A percentile compares a stretch with the other conserved stretches of the same genome.
Evolutionary conservation across 2,113 vertebrate species (phyloP).

Genomic region (Acanthochromis polyacanthus): DNA sequence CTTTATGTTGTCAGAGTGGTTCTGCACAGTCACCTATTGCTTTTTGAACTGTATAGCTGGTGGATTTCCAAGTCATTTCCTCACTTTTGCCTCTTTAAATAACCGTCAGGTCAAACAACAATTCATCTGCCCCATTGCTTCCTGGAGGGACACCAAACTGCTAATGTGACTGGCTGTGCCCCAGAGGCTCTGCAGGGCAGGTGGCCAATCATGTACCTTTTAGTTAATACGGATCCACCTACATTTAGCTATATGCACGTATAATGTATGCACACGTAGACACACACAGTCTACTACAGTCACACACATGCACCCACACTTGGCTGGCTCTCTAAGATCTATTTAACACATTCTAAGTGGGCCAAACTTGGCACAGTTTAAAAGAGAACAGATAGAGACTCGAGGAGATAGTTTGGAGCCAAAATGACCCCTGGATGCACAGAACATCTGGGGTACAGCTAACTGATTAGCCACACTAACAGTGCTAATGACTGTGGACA

Average conservation of each 20-base stretch:
- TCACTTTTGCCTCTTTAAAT: conserved; percentile 38
- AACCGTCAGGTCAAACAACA: conserved; percentile 55
- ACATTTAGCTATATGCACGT: conserved; percentile 33
- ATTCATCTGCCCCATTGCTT: conserved; percentile 50
- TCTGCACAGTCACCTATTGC: conserved; percentile 24
- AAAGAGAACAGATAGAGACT: conserved; percentile 36
- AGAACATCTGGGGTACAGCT: conserved; percentile 59
- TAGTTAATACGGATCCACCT: conserved; percentile 39
- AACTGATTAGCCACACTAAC: conserved; percentile 59
- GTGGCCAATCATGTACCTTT: conserved; percentile 60
- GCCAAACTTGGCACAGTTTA: conserved; percentile 51
- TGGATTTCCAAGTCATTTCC: conserved; percentile 51
- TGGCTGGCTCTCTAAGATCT: conserved; percentile 50
- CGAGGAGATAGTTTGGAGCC: conserved; percentile 26
- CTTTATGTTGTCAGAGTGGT: conserved; percentile 21
- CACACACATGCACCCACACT: conserved; percentile 28
- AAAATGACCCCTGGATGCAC: conserved; percentile 55
- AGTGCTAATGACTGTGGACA: conserved; percentile 41
- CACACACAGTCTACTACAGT: neutral
- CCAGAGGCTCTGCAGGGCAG: conserved; percentile 49
- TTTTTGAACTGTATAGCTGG: conserved; percentile 29
- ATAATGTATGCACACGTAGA: conserved; percentile 13
- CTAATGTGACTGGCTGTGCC: conserved; percentile 59
- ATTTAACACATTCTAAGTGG: conserved; percentile 62
- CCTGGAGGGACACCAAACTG: conserved; percentile 55